These are phyloP conservation scores for Panurus biarmicus DNA, from an alignment of 2,113 vertebrate species.

Conservation along the genomic window DNA sequence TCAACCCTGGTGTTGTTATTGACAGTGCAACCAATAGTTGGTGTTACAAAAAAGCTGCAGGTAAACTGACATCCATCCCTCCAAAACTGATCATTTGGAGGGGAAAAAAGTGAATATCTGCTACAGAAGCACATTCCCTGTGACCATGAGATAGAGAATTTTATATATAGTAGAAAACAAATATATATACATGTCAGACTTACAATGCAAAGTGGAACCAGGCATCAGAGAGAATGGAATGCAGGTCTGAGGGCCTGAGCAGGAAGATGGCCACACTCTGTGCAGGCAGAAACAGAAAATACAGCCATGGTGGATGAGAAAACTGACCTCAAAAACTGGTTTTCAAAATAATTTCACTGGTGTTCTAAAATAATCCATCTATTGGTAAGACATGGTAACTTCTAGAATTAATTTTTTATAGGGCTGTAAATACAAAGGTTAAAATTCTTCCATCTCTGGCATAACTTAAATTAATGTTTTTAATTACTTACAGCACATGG, in stretches of 20 bases:
- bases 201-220: constrained; percentile 82
- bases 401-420: not conserved
- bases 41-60: not conserved
- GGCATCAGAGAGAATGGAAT: constrained; percentile 75
- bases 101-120: not conserved
- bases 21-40: not conserved
- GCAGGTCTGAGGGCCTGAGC: constrained; percentile 75
- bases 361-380: not conserved
- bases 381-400: not conserved
- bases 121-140: not conserved
- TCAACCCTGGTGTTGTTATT: not conserved
- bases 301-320: not conserved
- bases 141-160: not conserved
- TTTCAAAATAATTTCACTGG: not conserved
- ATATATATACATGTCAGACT: not conserved
- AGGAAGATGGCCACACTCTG: constrained; percentile 78
- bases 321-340: not conserved
- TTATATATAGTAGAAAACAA: not conserved
- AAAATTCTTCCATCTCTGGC: not conserved
- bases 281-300: not conserved
- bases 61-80: not conserved
- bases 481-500: not conserved
- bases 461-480: not conserved
- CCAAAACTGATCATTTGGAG: not conserved
- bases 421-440: not conserved